These are phyloP conservation scores for Masnerella sp. DNA, from an alignment of 2,888 invertebrate species.

Conservation along the genomic window DNA sequence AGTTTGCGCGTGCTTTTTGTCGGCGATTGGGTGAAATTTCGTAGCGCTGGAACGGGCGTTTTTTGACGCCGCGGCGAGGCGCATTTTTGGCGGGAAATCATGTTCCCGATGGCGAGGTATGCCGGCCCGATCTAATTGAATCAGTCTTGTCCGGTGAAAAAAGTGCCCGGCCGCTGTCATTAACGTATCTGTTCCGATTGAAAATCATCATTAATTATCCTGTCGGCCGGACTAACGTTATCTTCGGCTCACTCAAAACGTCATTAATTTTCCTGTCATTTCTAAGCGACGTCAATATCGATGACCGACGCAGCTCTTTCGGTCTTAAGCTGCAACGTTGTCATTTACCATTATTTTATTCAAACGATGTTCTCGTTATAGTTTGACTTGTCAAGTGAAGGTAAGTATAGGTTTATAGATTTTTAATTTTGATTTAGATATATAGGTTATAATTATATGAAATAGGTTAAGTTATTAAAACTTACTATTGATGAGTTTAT, in stretches of 20 bases:
- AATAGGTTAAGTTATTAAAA: too few species aligned
- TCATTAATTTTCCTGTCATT: constrained; percentile 43
- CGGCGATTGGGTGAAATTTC: constrained; percentile 31
- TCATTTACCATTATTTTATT: too few species aligned
- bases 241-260: constrained; percentile 10
- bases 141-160: background rate
- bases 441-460: too few species aligned
- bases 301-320: too few species aligned
- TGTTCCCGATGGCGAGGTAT: background rate
- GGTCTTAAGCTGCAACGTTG: too few species aligned
- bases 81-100: constrained; percentile 38
- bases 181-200: constrained; percentile 6
- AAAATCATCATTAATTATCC: constrained; percentile 38
- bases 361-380: too few species aligned
- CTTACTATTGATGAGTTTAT: too few species aligned
- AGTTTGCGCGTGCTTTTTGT: constrained; percentile 23
- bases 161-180: background rate
- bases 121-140: background rate
- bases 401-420: too few species aligned
- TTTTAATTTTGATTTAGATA: too few species aligned
- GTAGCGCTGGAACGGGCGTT: background rate
- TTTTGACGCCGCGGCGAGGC: background rate
- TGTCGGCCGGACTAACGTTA: constrained; percentile 27
- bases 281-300: constrained; percentile 1
- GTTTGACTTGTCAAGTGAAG: too few species aligned